Conservation (phyloP, 2,113 vertebrate genomes). For the Marmota flaviventris region DNA sequence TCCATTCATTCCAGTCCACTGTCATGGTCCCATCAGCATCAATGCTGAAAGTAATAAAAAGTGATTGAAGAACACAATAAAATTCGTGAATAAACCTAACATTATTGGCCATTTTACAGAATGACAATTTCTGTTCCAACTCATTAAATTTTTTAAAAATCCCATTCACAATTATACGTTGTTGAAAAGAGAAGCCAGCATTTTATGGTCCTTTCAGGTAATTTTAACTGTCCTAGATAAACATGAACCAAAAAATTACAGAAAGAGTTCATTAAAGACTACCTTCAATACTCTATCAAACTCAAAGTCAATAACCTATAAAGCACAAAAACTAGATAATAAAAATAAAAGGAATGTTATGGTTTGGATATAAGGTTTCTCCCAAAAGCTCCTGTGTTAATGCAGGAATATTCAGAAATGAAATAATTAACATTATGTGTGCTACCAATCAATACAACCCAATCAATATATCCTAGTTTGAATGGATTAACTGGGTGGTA, state of each 20-base stretch:
- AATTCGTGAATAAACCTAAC: conserved; percentile 22
- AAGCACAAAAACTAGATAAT: background rate
- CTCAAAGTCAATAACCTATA: background rate
- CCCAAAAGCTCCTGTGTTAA: too few species aligned
- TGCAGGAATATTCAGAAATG: too few species aligned
- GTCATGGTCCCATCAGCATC: conserved; percentile 96
- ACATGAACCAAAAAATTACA: background rate
- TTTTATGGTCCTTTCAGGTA: background rate
- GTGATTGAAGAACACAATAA: conserved; percentile 53
- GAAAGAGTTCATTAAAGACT: background rate
- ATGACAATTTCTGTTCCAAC: background rate
- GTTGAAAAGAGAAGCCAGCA: background rate
- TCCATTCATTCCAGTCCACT: conserved; percentile 98
- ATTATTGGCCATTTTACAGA: background rate
- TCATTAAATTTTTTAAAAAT: background rate
- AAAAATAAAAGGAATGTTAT: background rate
- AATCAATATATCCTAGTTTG: too few species aligned
- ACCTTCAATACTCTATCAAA: background rate
- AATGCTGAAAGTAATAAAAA: conserved; percentile 89
- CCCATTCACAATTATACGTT: background rate
- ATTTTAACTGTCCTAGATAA: conserved; percentile 13
- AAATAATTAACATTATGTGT: too few species aligned
- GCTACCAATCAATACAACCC: too few species aligned
- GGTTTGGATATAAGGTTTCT: too few species aligned
- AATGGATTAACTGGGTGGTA: too few species aligned